These are phyloP conservation scores for Drosophila nikananu DNA, from an alignment of 1,140 invertebrate species.

Conservation along the genomic window DNA sequence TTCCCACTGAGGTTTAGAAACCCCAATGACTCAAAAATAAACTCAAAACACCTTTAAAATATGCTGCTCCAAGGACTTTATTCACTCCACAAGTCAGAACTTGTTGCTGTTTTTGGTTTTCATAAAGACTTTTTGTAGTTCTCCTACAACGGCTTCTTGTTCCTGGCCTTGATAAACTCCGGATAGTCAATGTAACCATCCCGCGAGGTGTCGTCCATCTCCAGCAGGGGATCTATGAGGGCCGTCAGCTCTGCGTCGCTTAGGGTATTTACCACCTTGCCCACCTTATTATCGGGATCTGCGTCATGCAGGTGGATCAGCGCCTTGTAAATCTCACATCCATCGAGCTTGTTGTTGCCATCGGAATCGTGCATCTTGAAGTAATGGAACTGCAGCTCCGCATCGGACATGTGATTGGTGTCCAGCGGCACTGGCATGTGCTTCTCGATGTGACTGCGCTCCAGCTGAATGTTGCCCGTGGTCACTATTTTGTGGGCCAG, in stretches of 20 bases:
- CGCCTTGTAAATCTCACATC: conserved; percentile 96
- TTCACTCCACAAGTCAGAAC: not conserved
- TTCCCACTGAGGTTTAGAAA: no score
- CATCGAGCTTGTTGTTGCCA: conserved; percentile 97
- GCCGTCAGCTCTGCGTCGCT: conserved; percentile 94
- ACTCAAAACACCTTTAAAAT: not conserved
- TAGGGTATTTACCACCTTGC: conserved; percentile 92
- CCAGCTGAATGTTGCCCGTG: conserved; percentile 91
- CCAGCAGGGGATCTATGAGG: conserved; percentile 96
- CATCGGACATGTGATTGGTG: conserved; percentile 96
- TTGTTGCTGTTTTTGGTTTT: not conserved
- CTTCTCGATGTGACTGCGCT: conserved; percentile 94
- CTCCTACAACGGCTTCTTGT: conserved; percentile 87
- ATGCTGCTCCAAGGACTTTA: not conserved
- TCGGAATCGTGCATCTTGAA: conserved; percentile 99
- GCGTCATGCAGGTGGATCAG: conserved; percentile 96
- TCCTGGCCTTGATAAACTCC: conserved; percentile 96
- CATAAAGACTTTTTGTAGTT: not conserved
- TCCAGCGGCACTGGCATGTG: conserved; percentile 96
- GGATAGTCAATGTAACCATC: conserved; percentile 98
- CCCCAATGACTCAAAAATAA: no score
- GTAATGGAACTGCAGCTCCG: conserved; percentile 97
- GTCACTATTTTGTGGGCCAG: conserved; percentile 86
- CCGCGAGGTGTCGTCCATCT: conserved; percentile 95
- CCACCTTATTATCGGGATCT: conserved; percentile 88